phyloP scores from a whole-genome alignment of 2,113 vertebrate species.

The Atherinomorus stipes region DNA sequence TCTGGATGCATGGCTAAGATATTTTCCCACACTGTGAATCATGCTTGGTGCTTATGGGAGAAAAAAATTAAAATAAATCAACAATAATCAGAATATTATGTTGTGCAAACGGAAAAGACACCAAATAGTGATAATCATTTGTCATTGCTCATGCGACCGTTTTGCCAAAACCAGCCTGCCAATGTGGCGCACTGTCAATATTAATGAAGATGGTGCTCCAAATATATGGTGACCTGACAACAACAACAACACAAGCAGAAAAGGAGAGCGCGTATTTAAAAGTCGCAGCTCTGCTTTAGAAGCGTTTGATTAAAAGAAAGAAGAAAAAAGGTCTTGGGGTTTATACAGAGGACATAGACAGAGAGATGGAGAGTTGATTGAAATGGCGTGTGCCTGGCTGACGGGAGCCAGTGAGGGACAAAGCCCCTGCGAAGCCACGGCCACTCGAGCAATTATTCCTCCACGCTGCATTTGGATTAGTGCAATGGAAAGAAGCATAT shows the following conservation, averaged over 20 bases:
- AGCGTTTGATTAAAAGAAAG: conserved; percentile 81
- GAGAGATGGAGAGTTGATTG: conserved; percentile 87
- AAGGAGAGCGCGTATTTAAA: conserved; percentile 5
- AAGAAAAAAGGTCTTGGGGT: conserved; percentile 77
- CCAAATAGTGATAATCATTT: conserved; percentile 35
- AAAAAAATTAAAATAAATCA: background rate
- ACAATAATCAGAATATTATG: conserved; percentile 8
- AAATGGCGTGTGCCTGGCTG: conserved; percentile 99
- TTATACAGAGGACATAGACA: conserved; percentile 89
- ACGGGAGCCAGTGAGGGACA: conserved; percentile 99
- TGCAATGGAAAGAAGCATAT: conserved; percentile 99
- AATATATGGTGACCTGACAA: conserved; percentile 64
- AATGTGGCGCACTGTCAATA: conserved; percentile 46
- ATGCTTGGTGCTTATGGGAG: conserved; percentile 1
- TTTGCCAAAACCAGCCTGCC: conserved; percentile 48
- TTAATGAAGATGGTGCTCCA: conserved; percentile 46
- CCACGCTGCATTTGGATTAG: conserved; percentile 99
- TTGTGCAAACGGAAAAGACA: conserved; percentile 23
- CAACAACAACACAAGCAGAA: conserved; percentile 31
- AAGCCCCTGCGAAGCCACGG: conserved; percentile 96
- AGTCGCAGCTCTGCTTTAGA: conserved; percentile 71
- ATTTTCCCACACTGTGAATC: conserved; percentile 16
- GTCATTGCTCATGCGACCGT: conserved; percentile 39
- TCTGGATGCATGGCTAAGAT: conserved; percentile 25
- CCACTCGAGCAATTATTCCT: conserved; percentile 99